Percentiles rank a stretch among this genome's conserved stretches.
Evolutionary conservation across 2,888 invertebrate genomes (phyloP).

Genomic region (Tipula vernalis): DNA sequence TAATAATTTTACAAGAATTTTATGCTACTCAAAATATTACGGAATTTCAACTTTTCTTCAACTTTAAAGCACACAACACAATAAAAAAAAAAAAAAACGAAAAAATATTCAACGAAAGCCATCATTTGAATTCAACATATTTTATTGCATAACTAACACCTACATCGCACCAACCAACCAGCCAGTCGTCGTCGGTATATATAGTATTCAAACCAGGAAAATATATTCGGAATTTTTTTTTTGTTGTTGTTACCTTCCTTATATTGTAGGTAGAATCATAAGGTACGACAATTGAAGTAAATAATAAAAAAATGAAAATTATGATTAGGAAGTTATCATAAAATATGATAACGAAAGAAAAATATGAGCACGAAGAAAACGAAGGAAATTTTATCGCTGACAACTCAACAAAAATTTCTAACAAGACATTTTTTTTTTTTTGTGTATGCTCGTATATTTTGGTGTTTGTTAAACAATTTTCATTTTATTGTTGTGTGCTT

Average conservation of each 20-base stretch:
- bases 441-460: background rate
- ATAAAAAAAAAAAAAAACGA: background rate
- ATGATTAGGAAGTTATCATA: constrained; percentile 4
- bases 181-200: background rate
- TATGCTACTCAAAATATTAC: background rate
- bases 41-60: background rate
- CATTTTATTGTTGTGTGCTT: background rate
- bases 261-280: background rate
- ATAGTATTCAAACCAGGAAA: background rate
- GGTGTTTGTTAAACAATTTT: background rate
- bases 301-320: constrained; percentile 4
- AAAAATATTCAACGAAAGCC: background rate
- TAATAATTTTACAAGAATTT: background rate
- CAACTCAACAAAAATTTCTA: background rate
- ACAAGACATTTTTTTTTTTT: background rate
- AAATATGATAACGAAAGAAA: background rate
- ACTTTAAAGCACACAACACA: background rate
- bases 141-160: background rate
- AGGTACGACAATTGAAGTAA: background rate
- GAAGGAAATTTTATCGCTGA: background rate
- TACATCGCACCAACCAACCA: background rate
- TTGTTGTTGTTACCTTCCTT: background rate
- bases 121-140: background rate
- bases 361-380: background rate
- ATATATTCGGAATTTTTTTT: background rate